Base-by-base conservation (phyloP, 2,797 vertebrate species). In the Catamblyrhynchus diadema region DNA sequence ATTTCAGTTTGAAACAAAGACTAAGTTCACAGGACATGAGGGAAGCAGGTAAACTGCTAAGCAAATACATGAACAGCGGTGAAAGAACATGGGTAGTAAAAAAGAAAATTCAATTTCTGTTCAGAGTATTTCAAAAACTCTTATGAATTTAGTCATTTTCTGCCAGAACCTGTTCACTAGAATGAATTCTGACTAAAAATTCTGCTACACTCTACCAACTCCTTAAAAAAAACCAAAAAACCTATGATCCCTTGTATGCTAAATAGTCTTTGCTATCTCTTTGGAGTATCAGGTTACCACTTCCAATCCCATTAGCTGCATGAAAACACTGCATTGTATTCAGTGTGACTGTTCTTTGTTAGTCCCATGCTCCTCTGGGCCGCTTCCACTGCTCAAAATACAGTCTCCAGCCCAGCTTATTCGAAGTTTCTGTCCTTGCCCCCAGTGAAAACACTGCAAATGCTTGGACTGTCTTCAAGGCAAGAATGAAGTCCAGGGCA, bases 201-300 rank as follows among this genome's bases (percentile, higher is more conserved):
- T 72, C 75, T 57, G 78, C 66, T 81, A 51, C 1, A 6, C 35
- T 69, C 42, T 28, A 86, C 9, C 25, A 81, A 5, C 3, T 28
- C 48, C 47, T 37, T 16, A 65, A 64, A 18, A 22, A n/a, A 32
- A 30, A 4, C 2, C 14, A 39, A 35, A 7, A 50, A 27, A 19
- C 6, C 51, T 16, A 7, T 32, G 41, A 69, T 87, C 42, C 75
- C 45, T 81, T 81, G 42, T 83, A 86, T 74, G 69, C 90, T 91
- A 91, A 89, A 80, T 20, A 88, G 89, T 59, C 37, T 80, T 77
- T 65, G 47, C 84, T 93, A 89, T 60, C 91, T 89, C 79, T 86
- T 42, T 35, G 13, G 65, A 78, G 69, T 78, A 85, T 96, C 91
- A 69, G 27, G 57, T 94, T 90, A 90, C 71, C 88, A 88, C 69